Conservation (phyloP, 2,888 invertebrate species). For the Dolichopus griseipennis region DNA sequence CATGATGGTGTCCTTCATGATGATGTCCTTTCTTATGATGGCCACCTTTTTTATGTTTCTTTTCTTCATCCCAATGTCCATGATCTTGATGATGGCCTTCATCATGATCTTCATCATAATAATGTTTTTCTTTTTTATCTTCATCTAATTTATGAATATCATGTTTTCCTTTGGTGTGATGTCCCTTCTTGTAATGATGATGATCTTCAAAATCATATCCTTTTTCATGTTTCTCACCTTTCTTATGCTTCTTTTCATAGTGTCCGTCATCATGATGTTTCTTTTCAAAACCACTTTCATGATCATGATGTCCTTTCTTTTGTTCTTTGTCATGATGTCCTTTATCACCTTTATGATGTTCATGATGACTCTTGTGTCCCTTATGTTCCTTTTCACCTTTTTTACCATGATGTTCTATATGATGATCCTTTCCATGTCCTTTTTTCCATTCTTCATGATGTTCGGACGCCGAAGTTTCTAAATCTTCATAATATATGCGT, state of each 20-base stretch:
- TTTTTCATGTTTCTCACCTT: constrained; percentile 48
- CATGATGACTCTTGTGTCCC: constrained; percentile 61
- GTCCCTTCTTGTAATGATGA: constrained; percentile 73
- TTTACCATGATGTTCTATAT: constrained; percentile 54
- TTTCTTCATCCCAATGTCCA: constrained; percentile 69
- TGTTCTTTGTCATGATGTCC: constrained; percentile 63
- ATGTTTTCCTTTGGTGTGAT: constrained; percentile 78
- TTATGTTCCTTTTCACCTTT: constrained; percentile 65
- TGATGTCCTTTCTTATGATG: constrained; percentile 74
- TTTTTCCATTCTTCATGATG: constrained; percentile 41
- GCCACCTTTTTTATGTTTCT: constrained; percentile 73
- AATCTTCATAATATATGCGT: constrained; percentile 28
- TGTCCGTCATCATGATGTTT: constrained; percentile 45
- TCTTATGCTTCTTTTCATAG: constrained; percentile 42
- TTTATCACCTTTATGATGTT: constrained; percentile 56
- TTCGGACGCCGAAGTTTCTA: constrained; percentile 36
- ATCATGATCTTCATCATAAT: constrained; percentile 77
- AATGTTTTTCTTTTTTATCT: constrained; percentile 77
- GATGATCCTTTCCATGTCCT: constrained; percentile 59
- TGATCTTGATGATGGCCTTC: constrained; percentile 74
- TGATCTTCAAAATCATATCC: constrained; percentile 44
- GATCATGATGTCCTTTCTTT: constrained; percentile 45
- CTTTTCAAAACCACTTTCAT: constrained; percentile 46
- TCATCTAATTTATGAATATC: constrained; percentile 78
- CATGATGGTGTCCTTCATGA: constrained; percentile 65